Conservation (phyloP, 2,797 vertebrate genomes). For the Gallirallus australis region DNA sequence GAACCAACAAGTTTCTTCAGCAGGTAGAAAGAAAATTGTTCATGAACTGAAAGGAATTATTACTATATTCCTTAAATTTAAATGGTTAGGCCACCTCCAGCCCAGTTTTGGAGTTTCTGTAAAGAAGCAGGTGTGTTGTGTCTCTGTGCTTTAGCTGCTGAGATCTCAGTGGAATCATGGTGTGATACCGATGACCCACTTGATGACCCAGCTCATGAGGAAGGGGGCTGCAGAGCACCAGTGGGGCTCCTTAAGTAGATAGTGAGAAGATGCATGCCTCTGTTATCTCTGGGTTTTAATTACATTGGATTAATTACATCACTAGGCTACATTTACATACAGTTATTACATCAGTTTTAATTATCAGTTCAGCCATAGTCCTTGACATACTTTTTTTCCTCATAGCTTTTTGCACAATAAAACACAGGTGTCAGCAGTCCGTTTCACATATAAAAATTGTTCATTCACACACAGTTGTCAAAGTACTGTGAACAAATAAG, state of each 20-base stretch:
- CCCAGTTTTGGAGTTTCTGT: neutral
- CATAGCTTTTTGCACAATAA: neutral
- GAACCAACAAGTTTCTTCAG: neutral
- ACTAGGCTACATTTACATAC: neutral
- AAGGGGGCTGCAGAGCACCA: neutral
- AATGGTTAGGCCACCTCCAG: neutral
- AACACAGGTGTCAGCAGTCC: neutral
- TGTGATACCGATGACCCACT: neutral
- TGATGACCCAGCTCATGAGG: neutral
- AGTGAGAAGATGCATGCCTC: neutral
- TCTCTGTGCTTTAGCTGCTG: neutral
- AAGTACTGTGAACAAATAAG: neutral
- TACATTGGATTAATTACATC: neutral
- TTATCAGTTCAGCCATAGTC: neutral
- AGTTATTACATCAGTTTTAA: neutral
- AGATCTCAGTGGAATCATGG: fast-evolving
- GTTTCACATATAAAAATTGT: neutral
- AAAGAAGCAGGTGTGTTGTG: neutral
- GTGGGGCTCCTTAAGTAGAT: neutral
- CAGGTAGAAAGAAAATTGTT: neutral
- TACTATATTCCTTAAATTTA: neutral
- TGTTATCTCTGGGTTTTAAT: neutral
- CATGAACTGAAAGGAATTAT: neutral
- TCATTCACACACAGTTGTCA: neutral
- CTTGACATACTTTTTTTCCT: slow-evolving; percentile 4